Conservation (phyloP, 1,140 invertebrate genomes). For the Drosophila takahashii region DNA sequence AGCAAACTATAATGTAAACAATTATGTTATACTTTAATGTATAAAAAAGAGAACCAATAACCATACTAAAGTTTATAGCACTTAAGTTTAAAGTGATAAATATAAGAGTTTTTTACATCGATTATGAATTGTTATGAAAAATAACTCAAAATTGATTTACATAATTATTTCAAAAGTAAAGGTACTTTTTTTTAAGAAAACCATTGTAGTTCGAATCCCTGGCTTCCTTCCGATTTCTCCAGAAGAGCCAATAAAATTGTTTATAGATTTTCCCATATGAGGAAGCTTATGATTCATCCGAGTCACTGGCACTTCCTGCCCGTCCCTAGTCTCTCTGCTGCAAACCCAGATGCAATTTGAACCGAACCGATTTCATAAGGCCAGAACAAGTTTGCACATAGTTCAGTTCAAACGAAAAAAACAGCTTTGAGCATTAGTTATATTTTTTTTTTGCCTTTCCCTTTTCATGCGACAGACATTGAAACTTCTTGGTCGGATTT, state of each 20-base stretch:
- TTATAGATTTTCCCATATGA: constrained; percentile 18
- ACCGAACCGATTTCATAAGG: constrained; percentile 45
- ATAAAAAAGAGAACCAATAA: neutral
- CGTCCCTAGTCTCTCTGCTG: constrained; percentile 46
- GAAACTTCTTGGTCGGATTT: constrained; percentile 64
- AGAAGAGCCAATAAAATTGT: neutral
- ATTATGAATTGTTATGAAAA: too few relatives aligned
- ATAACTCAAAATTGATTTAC: too few relatives aligned
- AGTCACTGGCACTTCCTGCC: constrained; percentile 31
- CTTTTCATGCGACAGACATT: constrained; percentile 68
- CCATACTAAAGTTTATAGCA: too few relatives aligned
- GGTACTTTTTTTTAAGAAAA: neutral
- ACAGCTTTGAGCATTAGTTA: constrained; percentile 58
- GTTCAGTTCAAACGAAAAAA: constrained; percentile 45
- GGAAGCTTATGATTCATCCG: constrained; percentile 44
- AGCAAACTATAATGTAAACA: neutral
- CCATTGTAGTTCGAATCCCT: neutral
- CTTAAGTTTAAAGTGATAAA: neutral
- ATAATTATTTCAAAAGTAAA: too few relatives aligned
- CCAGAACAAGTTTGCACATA: constrained; percentile 73
- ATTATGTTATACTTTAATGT: neutral
- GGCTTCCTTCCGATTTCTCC: neutral
- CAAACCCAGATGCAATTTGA: constrained; percentile 56
- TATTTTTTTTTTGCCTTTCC: constrained; percentile 67
- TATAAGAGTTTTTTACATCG: neutral